Evolutionary conservation across 2,797 vertebrate species (phyloP).

Genomic region (Heliangelus exortis): DNA sequence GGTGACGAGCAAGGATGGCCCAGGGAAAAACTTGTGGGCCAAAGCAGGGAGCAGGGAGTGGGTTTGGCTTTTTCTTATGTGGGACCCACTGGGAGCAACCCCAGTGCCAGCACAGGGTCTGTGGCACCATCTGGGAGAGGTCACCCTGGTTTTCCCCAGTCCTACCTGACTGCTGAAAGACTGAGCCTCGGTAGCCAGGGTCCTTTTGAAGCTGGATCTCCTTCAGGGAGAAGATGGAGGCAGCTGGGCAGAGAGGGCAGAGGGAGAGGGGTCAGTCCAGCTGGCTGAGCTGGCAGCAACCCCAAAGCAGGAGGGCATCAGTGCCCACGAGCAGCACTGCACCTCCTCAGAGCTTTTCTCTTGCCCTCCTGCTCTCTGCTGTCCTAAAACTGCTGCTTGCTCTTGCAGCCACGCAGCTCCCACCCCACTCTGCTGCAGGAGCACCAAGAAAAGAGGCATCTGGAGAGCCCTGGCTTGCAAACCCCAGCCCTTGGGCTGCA

Average conservation of each 20-base stretch:
- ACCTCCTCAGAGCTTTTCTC: not conserved
- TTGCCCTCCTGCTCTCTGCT: rapidly evolving
- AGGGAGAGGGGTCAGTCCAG: not conserved
- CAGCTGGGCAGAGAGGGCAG: constrained; percentile 72
- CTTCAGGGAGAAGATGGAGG: constrained; percentile 91
- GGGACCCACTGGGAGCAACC: not conserved
- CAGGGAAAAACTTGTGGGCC: not conserved
- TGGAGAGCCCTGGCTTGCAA: not conserved
- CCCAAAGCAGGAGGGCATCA: rapidly evolving
- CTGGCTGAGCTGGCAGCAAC: not conserved
- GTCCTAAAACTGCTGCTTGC: not conserved
- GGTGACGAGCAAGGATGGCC: not conserved
- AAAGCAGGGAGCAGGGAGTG: not conserved
- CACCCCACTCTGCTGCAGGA: not conserved
- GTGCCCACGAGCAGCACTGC: not conserved
- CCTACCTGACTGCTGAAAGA: constrained; percentile 91
- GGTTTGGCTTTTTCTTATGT: not conserved
- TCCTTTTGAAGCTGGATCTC: constrained; percentile 95
- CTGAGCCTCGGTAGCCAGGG: constrained; percentile 88
- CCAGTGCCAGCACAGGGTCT: rapidly evolving
- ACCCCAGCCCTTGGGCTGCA: not conserved
- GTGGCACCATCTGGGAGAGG: not conserved
- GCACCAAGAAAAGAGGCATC: not conserved
- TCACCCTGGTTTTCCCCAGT: rapidly evolving
- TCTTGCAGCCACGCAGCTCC: not conserved